Conservation (phyloP, 30 jellyfish, hydroid and myxozoan genomes). For the Aurelia coerulea region DNA sequence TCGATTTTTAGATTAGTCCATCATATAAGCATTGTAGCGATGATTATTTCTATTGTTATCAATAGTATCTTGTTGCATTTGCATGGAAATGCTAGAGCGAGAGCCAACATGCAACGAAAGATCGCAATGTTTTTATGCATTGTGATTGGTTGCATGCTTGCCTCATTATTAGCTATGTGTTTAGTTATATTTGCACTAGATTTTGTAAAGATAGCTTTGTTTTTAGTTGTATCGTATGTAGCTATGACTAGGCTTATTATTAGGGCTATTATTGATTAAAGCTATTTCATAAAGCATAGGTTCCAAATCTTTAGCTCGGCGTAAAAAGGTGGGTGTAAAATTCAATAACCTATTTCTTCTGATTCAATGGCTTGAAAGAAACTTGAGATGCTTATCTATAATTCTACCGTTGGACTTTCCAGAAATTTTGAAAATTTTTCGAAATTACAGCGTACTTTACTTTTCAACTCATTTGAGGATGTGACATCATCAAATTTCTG, state of each 20-base stretch:
- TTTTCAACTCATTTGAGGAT: no score
- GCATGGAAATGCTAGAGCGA: conserved; percentile 37
- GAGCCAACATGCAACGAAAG: conserved; percentile 48
- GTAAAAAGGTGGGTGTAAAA: no score
- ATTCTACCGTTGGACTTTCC: no score
- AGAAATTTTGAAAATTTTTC: no score
- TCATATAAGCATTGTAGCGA: conserved; percentile 48
- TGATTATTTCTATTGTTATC: conserved; percentile 66
- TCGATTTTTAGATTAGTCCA: conserved; percentile 11
- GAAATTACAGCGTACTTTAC: no score
- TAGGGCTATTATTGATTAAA: conserved; percentile 6
- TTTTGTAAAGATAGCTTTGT: conserved; percentile 78
- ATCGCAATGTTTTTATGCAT: conserved; percentile 32
- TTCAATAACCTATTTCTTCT: no score
- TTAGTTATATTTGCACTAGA: conserved; percentile 75
- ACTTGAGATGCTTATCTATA: no score
- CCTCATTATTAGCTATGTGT: conserved; percentile 45
- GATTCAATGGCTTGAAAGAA: no score
- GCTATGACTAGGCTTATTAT: conserved; percentile 63
- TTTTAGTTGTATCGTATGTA: conserved; percentile 70
- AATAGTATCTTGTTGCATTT: conserved; percentile 49
- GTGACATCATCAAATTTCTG: no score
- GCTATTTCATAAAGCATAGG: background rate
- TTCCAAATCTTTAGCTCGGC: background rate
- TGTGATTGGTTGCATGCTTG: conserved; percentile 50